Base-by-base conservation (phyloP, 2,113 vertebrate species). In the Ascaphus truei region DNA sequence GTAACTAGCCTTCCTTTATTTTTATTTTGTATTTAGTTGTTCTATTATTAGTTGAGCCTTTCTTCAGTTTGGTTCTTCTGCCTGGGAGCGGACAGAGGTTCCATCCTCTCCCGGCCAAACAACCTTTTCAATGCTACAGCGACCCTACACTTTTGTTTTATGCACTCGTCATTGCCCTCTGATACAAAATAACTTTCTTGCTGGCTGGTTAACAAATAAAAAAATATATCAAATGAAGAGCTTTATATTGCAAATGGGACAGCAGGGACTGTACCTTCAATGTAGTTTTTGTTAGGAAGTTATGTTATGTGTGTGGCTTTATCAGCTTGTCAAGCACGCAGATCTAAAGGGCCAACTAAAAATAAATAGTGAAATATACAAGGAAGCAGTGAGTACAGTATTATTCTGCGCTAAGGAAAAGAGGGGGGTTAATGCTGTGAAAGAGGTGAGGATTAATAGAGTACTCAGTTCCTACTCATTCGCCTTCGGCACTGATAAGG, bases 401-500 rank as follows among this genome's bases (percentile, higher is more conserved):
- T 66, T 55, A 7, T 41, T 23, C 50, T 41, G 25, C 39, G 34
- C 16, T 30, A 30, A 60, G 12, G 39, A 31, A 18, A 27, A 34
- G 45, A 31, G 45, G 55, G 33, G 31, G 26, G 56, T 41, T 51
- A 60, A 71, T 61, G 23, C 27, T 37, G 55, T 26, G 55, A 48
- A 30, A 51, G 30, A 34, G 37, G 37, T 22, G n/a, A 45, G 53
- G 55, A 68, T 68, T 68, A 59, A 59, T 59, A 55, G 56, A 71
- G 45, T 39, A 26, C 30, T 61, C 57, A 68, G 39, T 27, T 45
- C 52, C 22, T 41, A 41, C 52, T 47, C 37, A 59, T 59, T 59
- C 57, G 55, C 66, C 34, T 41, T 29, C 60, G 67, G 57, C 67
- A 12, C 57, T 52, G 57, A 71, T 71, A 61, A 71, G 56, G 41